phyloP scores from a whole-genome alignment of 2,797 vertebrate genomes.

The Tamandua tetradactyla region DNA sequence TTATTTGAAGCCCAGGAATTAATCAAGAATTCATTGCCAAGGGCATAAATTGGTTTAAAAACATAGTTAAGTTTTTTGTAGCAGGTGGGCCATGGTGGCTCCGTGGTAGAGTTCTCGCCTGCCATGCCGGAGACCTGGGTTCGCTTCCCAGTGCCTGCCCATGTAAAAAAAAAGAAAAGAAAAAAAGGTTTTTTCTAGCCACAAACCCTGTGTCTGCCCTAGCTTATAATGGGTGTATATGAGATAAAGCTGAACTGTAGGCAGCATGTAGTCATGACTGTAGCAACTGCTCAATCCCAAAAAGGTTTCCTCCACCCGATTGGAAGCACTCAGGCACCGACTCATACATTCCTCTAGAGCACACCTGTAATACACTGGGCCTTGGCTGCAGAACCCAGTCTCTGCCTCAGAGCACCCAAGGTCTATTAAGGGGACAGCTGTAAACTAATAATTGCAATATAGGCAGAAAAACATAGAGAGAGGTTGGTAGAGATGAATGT shows the following conservation, averaged over 20 bases:
- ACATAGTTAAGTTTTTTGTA: too few species aligned
- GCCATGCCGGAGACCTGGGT: too few species aligned
- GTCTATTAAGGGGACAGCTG: neutral
- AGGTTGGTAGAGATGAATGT: neutral
- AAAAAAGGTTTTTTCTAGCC: neutral
- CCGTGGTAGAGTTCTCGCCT: too few species aligned
- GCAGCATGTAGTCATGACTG: neutral
- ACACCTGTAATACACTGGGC: fast-evolving
- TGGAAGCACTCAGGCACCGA: neutral
- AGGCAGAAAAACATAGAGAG: neutral
- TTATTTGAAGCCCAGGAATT: slow-evolving; percentile 17
- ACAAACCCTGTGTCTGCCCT: neutral
- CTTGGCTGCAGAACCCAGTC: neutral
- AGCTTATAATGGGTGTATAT: neutral
- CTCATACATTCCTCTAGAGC: neutral
- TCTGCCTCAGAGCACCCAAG: neutral
- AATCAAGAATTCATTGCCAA: neutral
- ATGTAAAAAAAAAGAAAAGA: too few species aligned
- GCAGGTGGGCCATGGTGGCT: too few species aligned
- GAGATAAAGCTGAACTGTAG: neutral
- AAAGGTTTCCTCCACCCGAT: neutral
- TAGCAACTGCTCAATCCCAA: neutral
- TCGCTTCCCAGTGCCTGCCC: too few species aligned
- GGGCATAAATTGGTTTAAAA: neutral
- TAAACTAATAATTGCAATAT: neutral